These are phyloP conservation scores for Xiphydria camelus DNA, from an alignment of 2,888 invertebrate species.

Conservation along the genomic window DNA sequence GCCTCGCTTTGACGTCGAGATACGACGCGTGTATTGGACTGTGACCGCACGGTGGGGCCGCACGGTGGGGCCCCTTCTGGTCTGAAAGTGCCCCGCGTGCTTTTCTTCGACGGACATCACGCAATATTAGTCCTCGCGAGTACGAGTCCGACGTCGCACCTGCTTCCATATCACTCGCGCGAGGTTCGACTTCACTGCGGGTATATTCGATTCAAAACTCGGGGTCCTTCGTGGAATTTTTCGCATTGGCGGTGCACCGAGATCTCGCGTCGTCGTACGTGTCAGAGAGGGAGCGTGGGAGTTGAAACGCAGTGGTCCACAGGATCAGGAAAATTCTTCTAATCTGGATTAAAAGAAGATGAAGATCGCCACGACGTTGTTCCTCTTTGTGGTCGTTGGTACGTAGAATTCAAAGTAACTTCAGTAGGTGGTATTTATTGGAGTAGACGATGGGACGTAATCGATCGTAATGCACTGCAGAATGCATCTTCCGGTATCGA, in stretches of 20 bases:
- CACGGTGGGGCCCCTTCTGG: constrained; percentile 8
- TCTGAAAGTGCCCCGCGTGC: constrained; percentile 46
- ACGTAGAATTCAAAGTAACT: too few relatives aligned
- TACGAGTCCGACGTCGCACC: constrained; percentile 40
- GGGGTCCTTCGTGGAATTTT: too few relatives aligned
- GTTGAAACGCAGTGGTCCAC: too few relatives aligned
- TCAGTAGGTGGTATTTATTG: too few relatives aligned
- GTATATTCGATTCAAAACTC: too few relatives aligned
- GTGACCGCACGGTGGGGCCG: background rate
- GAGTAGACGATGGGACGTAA: too few relatives aligned
- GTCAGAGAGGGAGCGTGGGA: too few relatives aligned
- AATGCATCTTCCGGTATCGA: too few relatives aligned
- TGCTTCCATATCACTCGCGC: constrained; percentile 21
- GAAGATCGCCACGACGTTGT: constrained; percentile 50
- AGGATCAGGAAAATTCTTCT: too few relatives aligned
- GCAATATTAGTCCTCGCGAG: constrained; percentile 49
- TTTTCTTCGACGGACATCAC: constrained; percentile 40
- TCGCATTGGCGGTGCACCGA: too few relatives aligned
- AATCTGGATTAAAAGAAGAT: constrained; percentile 28
- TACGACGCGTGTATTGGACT: background rate
- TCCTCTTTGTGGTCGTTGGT: constrained; percentile 50
- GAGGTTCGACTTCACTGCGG: background rate
- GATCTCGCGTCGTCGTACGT: too few relatives aligned
- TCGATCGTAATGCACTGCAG: too few relatives aligned
- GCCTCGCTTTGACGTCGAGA: constrained; percentile 16